These are phyloP conservation scores for Druon quercuslanigerum DNA, from an alignment of 1,140 invertebrate genomes.

Conservation along the genomic window DNA sequence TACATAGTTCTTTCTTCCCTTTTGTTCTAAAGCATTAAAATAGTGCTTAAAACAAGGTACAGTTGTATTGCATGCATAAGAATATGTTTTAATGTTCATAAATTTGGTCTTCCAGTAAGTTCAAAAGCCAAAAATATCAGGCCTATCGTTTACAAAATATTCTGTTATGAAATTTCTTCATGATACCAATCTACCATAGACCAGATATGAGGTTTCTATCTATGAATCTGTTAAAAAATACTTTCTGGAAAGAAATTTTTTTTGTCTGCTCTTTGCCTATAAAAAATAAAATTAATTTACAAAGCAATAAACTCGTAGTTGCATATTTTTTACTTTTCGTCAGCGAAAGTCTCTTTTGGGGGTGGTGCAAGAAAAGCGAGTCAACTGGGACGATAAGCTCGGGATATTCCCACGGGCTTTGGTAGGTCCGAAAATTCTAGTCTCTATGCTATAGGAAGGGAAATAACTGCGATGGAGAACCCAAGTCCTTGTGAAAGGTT, in stretches of 20 bases:
- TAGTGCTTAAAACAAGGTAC: too few relatives aligned
- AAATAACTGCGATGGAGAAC: not conserved
- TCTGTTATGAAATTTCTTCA: too few relatives aligned
- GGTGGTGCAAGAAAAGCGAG: not conserved
- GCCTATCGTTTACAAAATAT: too few relatives aligned
- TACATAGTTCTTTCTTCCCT: too few relatives aligned
- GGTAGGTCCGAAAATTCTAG: slow-evolving; percentile 36
- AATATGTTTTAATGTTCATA: too few relatives aligned
- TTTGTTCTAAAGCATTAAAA: too few relatives aligned
- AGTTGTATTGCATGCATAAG: too few relatives aligned
- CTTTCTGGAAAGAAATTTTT: not conserved
- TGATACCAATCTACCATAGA: too few relatives aligned
- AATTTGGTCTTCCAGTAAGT: too few relatives aligned
- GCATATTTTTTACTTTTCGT: not conserved
- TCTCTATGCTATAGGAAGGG: slow-evolving; percentile 27
- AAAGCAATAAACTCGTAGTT: not conserved
- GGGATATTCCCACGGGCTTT: slow-evolving; percentile 34
- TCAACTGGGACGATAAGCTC: not conserved
- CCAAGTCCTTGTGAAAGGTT: slow-evolving; percentile 34
- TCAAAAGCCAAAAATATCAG: too few relatives aligned
- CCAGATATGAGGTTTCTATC: too few relatives aligned
- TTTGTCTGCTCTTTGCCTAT: not conserved
- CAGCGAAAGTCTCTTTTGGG: not conserved
- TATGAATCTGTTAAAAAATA: not conserved
- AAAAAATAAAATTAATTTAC: not conserved